Base-by-base conservation (phyloP, 1,140 invertebrate species). In the Heliconius melpomene region DNA sequence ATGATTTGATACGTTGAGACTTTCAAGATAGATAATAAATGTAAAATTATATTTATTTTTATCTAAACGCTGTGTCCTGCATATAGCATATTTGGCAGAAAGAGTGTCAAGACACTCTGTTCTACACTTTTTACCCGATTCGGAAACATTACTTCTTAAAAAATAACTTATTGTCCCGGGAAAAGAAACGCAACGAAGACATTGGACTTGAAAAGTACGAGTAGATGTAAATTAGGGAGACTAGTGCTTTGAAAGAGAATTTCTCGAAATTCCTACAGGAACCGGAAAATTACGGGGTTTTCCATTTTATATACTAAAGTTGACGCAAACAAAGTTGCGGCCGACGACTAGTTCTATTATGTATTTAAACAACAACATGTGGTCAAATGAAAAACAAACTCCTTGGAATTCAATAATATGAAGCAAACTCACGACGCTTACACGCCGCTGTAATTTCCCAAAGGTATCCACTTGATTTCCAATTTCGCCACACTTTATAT, bases 391-490 rank as follows among this genome's bases (percentile, higher is more conserved):
- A 66, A 66, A 66, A 16, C 8, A 66, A 3, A 16, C 5, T 66
- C 60, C 23, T 29, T 13, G 23, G 26, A 66, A 66, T 66, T 66
- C 23, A 66, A 66, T 66, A 72, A 72, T 38, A 72, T 8, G 23
- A 23, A 40, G 71, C 20, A 72, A 72, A 40, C 18, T 36, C 71
- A n/a, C 3, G 16, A 72, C 60, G 60, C 60, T 66, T 66, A 66
- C 60, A 66, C 60, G 60, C 60, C 9, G 60, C 23, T 66, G 13
- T 66, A 66, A 66, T 66, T 66, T 66, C 60, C 60, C 60, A 66
- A 11, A 66, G 60, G 60, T 23, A 26, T 66, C 60, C 60, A 66
- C 13, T 29, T 66, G 60, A 66, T 66, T 66, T 66, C 26, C 60
- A 66, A 66, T 66, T 66, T 66, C 26, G 26, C 60, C 60, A 66